Conservation (phyloP, 2,797 vertebrate species). For the Meriones psammophilus region DNA sequence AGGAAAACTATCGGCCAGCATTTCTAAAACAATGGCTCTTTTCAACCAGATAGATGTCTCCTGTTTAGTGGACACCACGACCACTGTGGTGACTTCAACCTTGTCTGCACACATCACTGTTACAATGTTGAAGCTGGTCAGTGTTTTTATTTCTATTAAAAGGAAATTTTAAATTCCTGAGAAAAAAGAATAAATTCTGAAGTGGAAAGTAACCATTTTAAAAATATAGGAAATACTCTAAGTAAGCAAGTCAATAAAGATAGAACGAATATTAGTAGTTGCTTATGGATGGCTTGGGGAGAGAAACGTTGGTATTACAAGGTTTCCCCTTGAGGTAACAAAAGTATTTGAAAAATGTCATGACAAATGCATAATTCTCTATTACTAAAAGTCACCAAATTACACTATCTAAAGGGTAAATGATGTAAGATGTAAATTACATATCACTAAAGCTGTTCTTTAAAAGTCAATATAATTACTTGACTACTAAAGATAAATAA, state of each 20-base stretch:
- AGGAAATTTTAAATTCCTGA: conserved; percentile 57
- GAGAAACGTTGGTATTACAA: neutral
- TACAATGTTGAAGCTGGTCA: neutral
- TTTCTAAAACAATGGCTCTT: neutral
- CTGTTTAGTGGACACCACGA: neutral
- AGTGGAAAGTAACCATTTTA: conserved; percentile 16
- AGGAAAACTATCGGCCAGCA: neutral
- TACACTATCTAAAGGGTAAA: neutral
- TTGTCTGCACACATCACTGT: neutral
- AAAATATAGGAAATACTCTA: conserved; percentile 19
- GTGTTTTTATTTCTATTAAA: conserved; percentile 37
- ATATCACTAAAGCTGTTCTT: conserved; percentile 21
- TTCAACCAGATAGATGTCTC: neutral
- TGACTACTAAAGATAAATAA: conserved; percentile 39
- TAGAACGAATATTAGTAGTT: neutral
- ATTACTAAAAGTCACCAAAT: conserved; percentile 39
- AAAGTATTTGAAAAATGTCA: conserved; percentile 53
- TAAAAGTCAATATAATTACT: neutral
- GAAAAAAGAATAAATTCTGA: conserved; percentile 18
- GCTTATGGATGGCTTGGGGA: neutral
- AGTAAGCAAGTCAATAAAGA: neutral
- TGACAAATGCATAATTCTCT: neutral
- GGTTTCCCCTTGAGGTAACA: neutral
- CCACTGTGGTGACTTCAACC: neutral
- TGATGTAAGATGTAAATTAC: neutral